Conservation (phyloP, 2,113 vertebrate species). For the Phyllostomus hastatus region DNA sequence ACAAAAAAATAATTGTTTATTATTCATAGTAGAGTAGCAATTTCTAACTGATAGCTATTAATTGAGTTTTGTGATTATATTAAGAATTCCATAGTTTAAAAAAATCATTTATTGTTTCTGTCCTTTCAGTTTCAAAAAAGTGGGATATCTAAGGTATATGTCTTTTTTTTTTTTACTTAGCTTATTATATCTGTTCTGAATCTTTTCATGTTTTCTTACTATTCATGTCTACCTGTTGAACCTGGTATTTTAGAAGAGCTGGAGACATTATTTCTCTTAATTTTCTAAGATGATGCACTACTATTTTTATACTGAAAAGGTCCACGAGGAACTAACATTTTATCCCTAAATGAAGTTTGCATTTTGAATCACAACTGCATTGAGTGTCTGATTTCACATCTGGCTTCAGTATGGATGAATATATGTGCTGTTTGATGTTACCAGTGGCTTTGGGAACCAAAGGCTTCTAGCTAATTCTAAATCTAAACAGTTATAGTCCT, state of each 20-base stretch:
- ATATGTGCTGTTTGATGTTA: neutral
- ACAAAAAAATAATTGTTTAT: conserved; percentile 67
- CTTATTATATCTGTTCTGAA: neutral
- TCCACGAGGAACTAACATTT: neutral
- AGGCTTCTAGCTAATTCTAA: neutral
- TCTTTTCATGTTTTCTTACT: conserved; percentile 25
- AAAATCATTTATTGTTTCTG: neutral
- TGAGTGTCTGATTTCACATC: neutral
- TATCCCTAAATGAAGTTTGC: neutral
- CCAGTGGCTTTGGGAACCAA: neutral
- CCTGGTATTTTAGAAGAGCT: neutral
- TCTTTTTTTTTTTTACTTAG: neutral
- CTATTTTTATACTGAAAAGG: neutral
- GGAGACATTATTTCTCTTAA: neutral
- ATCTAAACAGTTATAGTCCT: neutral
- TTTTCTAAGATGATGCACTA: neutral
- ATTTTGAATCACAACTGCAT: neutral
- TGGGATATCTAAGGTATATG: neutral
- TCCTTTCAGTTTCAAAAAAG: neutral
- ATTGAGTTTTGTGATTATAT: conserved; percentile 49
- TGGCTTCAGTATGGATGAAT: neutral
- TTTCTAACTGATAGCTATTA: conserved; percentile 28
- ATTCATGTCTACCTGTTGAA: neutral
- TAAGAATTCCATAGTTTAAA: conserved; percentile 3
- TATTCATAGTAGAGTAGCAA: conserved; percentile 29